Evolutionary conservation across 2,797 vertebrate genomes (phyloP).

Genomic region (Ctenochaetus hawaiiensis): DNA sequence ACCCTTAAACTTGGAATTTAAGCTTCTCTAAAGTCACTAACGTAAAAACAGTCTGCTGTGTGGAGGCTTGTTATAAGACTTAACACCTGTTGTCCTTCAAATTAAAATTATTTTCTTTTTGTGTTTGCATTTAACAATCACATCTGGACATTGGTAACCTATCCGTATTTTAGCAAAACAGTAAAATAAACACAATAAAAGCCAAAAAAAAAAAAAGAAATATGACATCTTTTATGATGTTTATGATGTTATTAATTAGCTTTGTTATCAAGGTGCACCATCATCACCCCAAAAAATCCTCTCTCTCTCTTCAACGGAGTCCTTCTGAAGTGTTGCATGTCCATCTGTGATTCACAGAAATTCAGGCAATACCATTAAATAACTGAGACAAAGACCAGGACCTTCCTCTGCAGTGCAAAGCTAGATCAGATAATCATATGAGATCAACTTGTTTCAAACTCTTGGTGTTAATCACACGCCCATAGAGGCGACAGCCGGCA

Average conservation of each 20-base stretch:
- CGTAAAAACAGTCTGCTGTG: not conserved
- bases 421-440: slow-evolving; percentile 13
- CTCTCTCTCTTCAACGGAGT: slow-evolving; percentile 10
- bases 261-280: slow-evolving; percentile 1
- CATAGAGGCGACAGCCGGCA: not conserved
- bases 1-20: not conserved
- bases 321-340: not conserved
- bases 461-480: not conserved
- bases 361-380: slow-evolving; percentile 24
- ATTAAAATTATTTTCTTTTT: not conserved
- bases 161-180: not conserved
- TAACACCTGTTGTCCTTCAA: not conserved
- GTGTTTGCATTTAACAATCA: not conserved
- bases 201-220: not conserved
- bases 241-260: slow-evolving; percentile 11
- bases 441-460: not conserved
- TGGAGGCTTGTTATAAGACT: not conserved
- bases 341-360: slow-evolving; percentile 16
- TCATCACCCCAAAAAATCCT: not conserved
- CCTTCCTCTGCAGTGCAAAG: not conserved
- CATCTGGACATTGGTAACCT: slow-evolving; percentile 16
- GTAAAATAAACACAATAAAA: slow-evolving; percentile 24
- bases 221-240: slow-evolving; percentile 24
- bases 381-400: not conserved
- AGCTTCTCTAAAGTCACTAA: not conserved